A percentile compares a stretch with the other conserved stretches of the same genome.
These are phyloP conservation scores for Leptinotarsa haldemani DNA, from an alignment of 2,888 invertebrate genomes.

Conservation along the genomic window DNA sequence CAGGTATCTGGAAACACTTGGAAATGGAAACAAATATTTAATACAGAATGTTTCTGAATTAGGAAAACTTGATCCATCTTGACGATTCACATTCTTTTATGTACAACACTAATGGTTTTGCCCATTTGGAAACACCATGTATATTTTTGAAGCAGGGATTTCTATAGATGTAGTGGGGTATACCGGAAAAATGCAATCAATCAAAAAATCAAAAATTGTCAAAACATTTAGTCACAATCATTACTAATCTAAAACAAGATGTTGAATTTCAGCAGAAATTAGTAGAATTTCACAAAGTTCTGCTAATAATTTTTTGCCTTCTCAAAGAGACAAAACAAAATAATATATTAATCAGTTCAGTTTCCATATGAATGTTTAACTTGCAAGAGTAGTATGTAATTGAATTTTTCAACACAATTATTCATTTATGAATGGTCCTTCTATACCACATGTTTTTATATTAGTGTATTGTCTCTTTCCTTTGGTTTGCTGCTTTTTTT, in stretches of 20 bases:
- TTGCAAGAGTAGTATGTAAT: too few relatives aligned
- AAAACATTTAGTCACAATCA: too few relatives aligned
- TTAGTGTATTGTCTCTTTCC: not conserved
- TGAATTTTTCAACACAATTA: too few relatives aligned
- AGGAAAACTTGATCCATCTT: not conserved
- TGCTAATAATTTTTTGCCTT: too few relatives aligned
- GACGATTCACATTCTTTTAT: not conserved
- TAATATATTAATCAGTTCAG: too few relatives aligned
- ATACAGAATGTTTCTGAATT: constrained; percentile 3
- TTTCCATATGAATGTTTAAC: too few relatives aligned
- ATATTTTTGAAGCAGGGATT: not conserved
- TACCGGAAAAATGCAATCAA: not conserved
- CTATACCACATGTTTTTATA: not conserved
- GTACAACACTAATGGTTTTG: not conserved
- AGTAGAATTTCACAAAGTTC: too few relatives aligned
- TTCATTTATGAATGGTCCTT: not conserved
- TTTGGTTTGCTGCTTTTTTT: not conserved
- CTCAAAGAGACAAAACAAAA: too few relatives aligned
- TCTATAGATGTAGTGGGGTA: not conserved
- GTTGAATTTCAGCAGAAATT: too few relatives aligned
- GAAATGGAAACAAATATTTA: not conserved
- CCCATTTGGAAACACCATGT: not conserved
- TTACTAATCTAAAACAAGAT: too few relatives aligned
- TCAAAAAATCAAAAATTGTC: too few relatives aligned
- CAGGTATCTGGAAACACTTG: not conserved